A percentile compares a stretch with the other conserved stretches of the same genome.
These are phyloP conservation scores for Zoanthus sansibaricus DNA, from an alignment of 92 coral and sea anemone species.

Conservation along the genomic window DNA sequence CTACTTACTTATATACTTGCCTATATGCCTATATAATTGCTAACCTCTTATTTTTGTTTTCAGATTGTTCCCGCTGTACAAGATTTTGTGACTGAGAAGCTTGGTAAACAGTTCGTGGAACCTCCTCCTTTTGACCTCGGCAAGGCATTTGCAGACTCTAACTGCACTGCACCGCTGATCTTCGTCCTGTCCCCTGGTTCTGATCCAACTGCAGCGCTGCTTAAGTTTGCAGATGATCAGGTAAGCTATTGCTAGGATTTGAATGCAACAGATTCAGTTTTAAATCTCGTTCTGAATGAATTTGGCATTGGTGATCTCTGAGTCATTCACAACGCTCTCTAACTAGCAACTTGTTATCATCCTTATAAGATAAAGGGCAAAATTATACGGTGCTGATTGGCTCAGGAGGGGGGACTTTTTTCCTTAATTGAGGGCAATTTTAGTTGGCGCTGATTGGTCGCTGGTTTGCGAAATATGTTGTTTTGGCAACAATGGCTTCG, in stretches of 20 bases:
- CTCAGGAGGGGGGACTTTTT: too few species aligned
- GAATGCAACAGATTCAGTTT: background rate
- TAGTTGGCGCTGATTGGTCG: too few species aligned
- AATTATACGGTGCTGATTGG: too few species aligned
- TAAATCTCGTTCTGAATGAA: background rate
- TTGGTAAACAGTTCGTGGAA: slow-evolving; percentile 92
- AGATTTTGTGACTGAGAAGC: slow-evolving; percentile 91
- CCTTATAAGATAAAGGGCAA: background rate
- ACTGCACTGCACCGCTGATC: slow-evolving; percentile 95
- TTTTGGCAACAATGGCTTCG: too few species aligned
- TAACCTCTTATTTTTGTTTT: too few species aligned
- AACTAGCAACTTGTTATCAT: background rate
- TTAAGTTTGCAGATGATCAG: slow-evolving; percentile 99
- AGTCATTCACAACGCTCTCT: background rate
- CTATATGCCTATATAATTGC: background rate
- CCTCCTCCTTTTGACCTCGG: slow-evolving; percentile 99
- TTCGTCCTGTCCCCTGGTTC: slow-evolving; percentile 98
- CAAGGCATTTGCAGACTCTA: slow-evolving; percentile 97
- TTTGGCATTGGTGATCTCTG: background rate
- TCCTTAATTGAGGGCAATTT: too few species aligned
- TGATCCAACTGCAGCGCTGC: slow-evolving; percentile 98
- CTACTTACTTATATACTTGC: background rate
- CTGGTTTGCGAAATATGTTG: too few species aligned
- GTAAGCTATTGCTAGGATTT: slow-evolving; percentile 31
- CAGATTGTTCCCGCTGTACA: slow-evolving; percentile 98